Evolutionary conservation across 2,797 vertebrate species (phyloP), one percentile per base, ranked within the genome.

Genomic region (Galagoides demidoff): DNA sequence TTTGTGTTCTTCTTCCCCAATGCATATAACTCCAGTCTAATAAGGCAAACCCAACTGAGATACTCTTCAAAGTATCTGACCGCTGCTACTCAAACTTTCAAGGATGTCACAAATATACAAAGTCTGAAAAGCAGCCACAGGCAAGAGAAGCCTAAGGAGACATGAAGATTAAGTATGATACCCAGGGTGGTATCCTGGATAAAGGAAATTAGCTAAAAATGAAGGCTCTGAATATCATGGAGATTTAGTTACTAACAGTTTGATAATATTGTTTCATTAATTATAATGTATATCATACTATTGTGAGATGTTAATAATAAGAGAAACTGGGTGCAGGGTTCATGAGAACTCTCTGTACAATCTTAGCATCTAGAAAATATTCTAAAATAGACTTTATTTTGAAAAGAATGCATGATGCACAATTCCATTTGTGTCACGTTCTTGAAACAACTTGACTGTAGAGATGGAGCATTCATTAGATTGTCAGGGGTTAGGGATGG

Each of bases 351-450:
- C 17, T 64, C 43, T 57, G 23, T n/a, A 66, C 31, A 66, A n/a
- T 68, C 52, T 90, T 90, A 16, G 55, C 6, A 70, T 82, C 43
- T 84, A 90, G 83, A 78, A 78, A 31, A 16, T 7, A 25, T 93
- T 85, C 61, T 90, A 90, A 90, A 82, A 27, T 91, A 68, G 23
- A 55, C 45, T 64, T 49, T 55, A 82, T 63, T 89, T 82, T 52
- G 1, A 31, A 90, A 70, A 49, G 39, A 9, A n/a, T 74, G 57
- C 37, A 43, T n/a, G 25, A 68, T 49, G 14, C 61, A 81, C 29
- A 64, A 87, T 74, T 89, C 27, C 34, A 89, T 78, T 87, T 95
- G 13, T 83, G n/a, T 70, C 85, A 83, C 8, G 10, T 55, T 93
- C 34, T 89, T 81, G 39, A 81, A 92, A 85, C 85, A 86, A 59